Evolutionary conservation across 1,140 invertebrate species (phyloP).

Genomic region (Himalopsyche phryganea): DNA sequence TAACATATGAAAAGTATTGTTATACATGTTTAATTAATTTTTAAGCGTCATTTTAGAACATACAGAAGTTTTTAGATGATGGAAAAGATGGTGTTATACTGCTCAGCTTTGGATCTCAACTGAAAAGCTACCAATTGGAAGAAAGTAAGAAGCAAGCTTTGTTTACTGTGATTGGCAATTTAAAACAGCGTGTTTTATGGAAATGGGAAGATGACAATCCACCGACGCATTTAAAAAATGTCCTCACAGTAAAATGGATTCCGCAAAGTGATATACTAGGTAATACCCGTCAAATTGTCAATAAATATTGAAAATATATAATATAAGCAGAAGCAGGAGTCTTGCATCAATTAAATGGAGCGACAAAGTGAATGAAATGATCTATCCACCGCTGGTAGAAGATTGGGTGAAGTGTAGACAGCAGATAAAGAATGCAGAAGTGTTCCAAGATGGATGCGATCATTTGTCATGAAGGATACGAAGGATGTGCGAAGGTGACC

Average conservation of each 20-base stretch:
- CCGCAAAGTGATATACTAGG: constrained; percentile 56
- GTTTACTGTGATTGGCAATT: constrained; percentile 22
- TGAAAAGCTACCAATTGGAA: constrained; percentile 6
- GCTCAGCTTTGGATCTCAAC: constrained; percentile 37
- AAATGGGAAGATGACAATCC: constrained; percentile 53
- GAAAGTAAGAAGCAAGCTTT: constrained; percentile 21
- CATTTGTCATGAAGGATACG: too few species aligned
- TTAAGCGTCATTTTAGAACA: constrained; percentile 34
- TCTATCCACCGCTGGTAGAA: too few species aligned
- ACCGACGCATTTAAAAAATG: constrained; percentile 49
- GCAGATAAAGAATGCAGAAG: too few species aligned
- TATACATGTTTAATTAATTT: constrained; percentile 33
- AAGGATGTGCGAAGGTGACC: too few species aligned
- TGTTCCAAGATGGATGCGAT: too few species aligned
- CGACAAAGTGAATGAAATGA: too few species aligned
- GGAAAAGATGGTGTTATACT: constrained; percentile 55
- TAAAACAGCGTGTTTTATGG: constrained; percentile 54
- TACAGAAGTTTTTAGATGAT: constrained; percentile 43
- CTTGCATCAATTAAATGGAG: too few species aligned
- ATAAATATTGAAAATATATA: too few species aligned
- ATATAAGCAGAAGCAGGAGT: too few species aligned
- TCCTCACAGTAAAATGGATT: constrained; percentile 55
- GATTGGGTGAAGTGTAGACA: too few species aligned
- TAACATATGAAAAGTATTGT: too few species aligned
- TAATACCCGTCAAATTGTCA: constrained; percentile 31